Evolutionary conservation across 1,140 invertebrate species (phyloP), one percentile per base, ranked within the genome.

Genomic region (Agrilus planipennis): DNA sequence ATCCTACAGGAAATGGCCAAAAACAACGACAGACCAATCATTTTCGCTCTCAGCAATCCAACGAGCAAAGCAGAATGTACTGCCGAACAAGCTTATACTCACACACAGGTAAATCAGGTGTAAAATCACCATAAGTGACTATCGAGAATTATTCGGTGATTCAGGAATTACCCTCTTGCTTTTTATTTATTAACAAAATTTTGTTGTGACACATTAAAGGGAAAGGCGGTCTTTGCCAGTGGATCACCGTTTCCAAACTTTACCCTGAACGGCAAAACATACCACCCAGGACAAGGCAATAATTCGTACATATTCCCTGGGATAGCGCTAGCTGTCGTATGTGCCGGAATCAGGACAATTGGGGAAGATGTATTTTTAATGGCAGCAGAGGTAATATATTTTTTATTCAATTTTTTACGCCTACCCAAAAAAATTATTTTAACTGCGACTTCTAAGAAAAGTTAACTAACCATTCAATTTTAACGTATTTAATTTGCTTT

Each of bases 301-400:
- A 97, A 97, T 66, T 83, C 91, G 0, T 97, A 95, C 64, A 93
- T 94, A 52, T 96, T 96, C 71, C 92, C 92, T 12, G 92, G 91
- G 17, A 76, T 96, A 11, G 89, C 86, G 14, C 68, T 96, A 4
- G 92, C 83, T 31, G 81, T 84, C 20, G 79, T 95, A 38, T 77
- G 73, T 52, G 77, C 79, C 25, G 84, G 85, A 35, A 81, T 93
- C 59, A 71, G 80, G 49, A 81, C 77, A 47, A 91, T 96, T 56
- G 75, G 79, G 1, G 88, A 97, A 51, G 81, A 90, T 45, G 72
- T 85, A 18, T 94, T 97, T 72, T 68, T 97, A 9, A 71, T 89
- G 4, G 81, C 91, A 16, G 89, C 92, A 16, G 72, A 83, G 69
- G 80, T 83, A 58, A 56, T 41, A 49, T 30, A 35, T 16, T 35